Evolutionary conservation across 1,140 invertebrate genomes (phyloP).

Genomic region (Oncopeltus fasciatus): DNA sequence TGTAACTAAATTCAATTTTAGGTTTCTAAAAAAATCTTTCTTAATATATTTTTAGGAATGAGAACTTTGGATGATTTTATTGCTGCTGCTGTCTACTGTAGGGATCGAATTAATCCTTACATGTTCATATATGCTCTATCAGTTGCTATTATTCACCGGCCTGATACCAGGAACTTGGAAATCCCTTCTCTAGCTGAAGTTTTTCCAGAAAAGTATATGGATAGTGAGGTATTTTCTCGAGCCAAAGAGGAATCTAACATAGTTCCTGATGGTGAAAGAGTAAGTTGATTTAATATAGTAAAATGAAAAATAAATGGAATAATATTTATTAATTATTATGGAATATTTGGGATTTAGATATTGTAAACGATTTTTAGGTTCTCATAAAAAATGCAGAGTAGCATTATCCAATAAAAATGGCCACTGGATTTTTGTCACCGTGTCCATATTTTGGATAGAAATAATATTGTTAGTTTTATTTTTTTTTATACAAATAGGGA

Average conservation of each 20-base stretch:
- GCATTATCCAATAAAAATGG: too few relatives aligned
- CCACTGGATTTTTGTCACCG: too few relatives aligned
- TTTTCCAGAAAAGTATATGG: slow-evolving; percentile 66
- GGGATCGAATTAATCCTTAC: slow-evolving; percentile 58
- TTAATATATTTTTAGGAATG: slow-evolving; percentile 41
- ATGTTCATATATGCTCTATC: slow-evolving; percentile 63
- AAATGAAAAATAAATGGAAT: neutral
- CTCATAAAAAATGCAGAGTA: too few relatives aligned
- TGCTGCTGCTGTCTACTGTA: slow-evolving; percentile 51
- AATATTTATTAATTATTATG: too few relatives aligned
- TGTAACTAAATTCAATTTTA: too few relatives aligned
- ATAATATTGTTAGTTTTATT: too few relatives aligned
- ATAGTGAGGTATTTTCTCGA: slow-evolving; percentile 48
- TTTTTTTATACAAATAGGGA: too few relatives aligned
- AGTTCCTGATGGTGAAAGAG: slow-evolving; percentile 43
- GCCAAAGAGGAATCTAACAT: slow-evolving; percentile 52
- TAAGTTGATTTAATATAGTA: slow-evolving; percentile 31
- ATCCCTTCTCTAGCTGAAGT: slow-evolving; percentile 52
- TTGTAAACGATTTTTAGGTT: too few relatives aligned
- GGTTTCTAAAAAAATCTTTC: too few relatives aligned
- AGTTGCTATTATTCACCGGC: slow-evolving; percentile 56
- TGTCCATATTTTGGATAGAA: too few relatives aligned
- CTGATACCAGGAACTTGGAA: slow-evolving; percentile 53
- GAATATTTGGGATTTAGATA: too few relatives aligned
- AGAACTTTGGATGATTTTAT: slow-evolving; percentile 51